Evolutionary conservation across 2,888 invertebrate genomes (phyloP), one percentile per base, ranked within the genome.

Genomic region (Baccha elongata): DNA sequence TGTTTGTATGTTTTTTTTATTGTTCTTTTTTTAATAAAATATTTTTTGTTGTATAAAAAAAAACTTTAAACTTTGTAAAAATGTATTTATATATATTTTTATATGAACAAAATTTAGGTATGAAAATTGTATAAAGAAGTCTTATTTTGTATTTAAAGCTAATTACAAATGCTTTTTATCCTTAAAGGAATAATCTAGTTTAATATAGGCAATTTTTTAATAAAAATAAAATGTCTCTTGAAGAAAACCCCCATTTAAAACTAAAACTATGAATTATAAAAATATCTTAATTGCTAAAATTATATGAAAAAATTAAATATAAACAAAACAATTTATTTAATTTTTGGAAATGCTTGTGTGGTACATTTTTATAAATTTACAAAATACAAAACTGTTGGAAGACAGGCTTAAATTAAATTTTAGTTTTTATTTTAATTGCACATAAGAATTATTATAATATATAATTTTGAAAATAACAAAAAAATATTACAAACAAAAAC

Each of bases 101-200:
- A 4, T 52, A 52, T 4, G 32, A 52, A 52, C 29, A 52, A 11
- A 5, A 29, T 29, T 4, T 37, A 40, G 32, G n/a, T 29, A 52
- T 52, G 29, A 48, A 48, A 48, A 48, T 23, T 26, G 13, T 35
- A 4, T 13, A 21, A 55, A 40, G 42, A 58, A 7, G 40, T 58
- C 42, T 42, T 58, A 58, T 17, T 42, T 23, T 5, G 29, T 64
- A 62, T 37, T 73, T 68, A 73, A 73, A 69, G 67, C 78, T 67
- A 35, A 37, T 74, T 42, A 7, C 29, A 37, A 21, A 37, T 15
- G 19, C 46, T 73, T 52, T 23, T 21, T 13, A 46, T 81, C 80
- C 80, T 81, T 76, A 65, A 17, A 81, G 80, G 80, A 81, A 46
- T 35, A 23, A 69, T 64, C 44, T 69, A 72, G 0, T 6, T 23